Evolutionary conservation across 1,140 invertebrate species (phyloP).

Genomic region (Asobara japonica): DNA sequence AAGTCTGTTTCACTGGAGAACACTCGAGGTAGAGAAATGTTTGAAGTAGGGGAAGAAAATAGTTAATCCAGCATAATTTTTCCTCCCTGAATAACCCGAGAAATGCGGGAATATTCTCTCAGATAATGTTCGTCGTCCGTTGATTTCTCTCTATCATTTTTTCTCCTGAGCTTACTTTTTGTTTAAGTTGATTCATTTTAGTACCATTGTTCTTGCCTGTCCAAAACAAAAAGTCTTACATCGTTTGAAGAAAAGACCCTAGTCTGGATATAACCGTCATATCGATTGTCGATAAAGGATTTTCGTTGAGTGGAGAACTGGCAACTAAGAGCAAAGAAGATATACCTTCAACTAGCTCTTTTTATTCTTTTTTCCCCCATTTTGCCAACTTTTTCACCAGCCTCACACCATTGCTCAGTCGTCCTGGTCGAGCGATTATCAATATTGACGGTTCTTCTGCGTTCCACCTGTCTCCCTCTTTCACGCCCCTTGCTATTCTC

Average conservation of each 20-base stretch:
- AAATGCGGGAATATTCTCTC: background rate
- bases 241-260: constrained; percentile 1
- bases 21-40: background rate
- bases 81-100: background rate
- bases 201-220: background rate
- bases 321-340: constrained; percentile 22
- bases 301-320: constrained; percentile 31
- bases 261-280: constrained; percentile 15
- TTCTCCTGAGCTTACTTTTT: background rate
- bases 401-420: constrained; percentile 5
- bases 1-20: background rate
- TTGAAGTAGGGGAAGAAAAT: background rate
- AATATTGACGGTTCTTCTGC: constrained; percentile 59
- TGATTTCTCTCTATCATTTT: background rate
- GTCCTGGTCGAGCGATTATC: constrained; percentile 54
- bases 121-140: background rate
- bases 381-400: constrained; percentile 9
- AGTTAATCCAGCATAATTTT: background rate
- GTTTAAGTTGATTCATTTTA: constrained; percentile 7
- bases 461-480: constrained; percentile 55
- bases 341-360: background rate
- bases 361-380: background rate
- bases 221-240: background rate
- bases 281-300: constrained; percentile 40
- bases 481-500: constrained; percentile 45